Conservation (phyloP, 2,888 invertebrate genomes). For the Auanema freiburgensis region DNA sequence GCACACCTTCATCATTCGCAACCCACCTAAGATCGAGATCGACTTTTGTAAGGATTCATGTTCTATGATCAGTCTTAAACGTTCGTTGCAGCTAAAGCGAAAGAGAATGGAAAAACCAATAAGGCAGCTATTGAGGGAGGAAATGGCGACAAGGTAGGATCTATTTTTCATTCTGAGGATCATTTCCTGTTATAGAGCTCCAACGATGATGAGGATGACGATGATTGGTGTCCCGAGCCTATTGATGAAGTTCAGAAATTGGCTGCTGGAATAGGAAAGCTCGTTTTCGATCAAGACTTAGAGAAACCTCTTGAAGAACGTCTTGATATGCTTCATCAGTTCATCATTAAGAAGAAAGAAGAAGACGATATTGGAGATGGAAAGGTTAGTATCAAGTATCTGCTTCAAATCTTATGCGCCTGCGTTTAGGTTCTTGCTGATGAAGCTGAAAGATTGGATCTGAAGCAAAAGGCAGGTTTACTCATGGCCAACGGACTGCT, state of each 20-base stretch:
- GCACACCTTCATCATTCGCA: constrained; percentile 96
- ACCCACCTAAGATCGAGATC: constrained; percentile 76
- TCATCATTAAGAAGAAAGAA: constrained; percentile 69
- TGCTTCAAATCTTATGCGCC: not conserved
- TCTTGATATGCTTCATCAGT: constrained; percentile 89
- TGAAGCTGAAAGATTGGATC: constrained; percentile 88
- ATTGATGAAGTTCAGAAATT: constrained; percentile 88
- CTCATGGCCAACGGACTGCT: constrained; percentile 87
- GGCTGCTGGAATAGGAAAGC: constrained; percentile 70
- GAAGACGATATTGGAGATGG: constrained; percentile 35
- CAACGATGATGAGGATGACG: constrained; percentile 75
- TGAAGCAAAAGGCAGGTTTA: constrained; percentile 87
- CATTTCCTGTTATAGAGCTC: constrained; percentile 3
- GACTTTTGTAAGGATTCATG: constrained; percentile 30
- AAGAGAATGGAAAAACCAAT: constrained; percentile 39
- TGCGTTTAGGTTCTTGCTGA: constrained; percentile 65
- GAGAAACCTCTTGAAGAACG: constrained; percentile 93
- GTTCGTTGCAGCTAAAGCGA: constrained; percentile 31
- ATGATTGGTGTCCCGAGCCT: constrained; percentile 91
- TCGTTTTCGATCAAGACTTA: constrained; percentile 91
- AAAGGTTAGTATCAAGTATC: constrained; percentile 16
- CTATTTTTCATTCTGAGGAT: not conserved
- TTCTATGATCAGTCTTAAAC: not conserved
- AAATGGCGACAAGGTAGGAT: constrained; percentile 9
- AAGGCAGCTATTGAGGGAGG: not conserved